These are phyloP conservation scores for Cryptus viduatorius DNA, from an alignment of 2,888 invertebrate genomes.

Conservation along the genomic window DNA sequence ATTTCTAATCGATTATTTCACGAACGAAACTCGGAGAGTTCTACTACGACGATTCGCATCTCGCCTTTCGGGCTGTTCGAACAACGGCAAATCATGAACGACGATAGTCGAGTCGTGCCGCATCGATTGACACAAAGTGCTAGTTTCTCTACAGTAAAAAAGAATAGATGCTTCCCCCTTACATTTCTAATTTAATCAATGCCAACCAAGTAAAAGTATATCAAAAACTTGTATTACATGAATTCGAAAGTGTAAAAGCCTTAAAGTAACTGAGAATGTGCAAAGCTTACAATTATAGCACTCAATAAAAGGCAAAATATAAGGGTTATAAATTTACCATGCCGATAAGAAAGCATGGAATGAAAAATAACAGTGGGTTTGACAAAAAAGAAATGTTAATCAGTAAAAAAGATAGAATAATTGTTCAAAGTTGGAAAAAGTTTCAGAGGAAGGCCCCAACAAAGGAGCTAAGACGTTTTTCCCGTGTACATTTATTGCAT, in stretches of 20 bases:
- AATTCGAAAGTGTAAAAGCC: constrained; percentile 1
- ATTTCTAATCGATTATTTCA: constrained; percentile 65
- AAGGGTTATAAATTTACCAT: no score
- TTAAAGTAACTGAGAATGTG: not conserved
- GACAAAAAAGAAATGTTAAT: no score
- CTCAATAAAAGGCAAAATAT: no score
- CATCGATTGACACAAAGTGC: constrained; percentile 38
- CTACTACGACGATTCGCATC: constrained; percentile 50
- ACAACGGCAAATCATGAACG: constrained; percentile 52
- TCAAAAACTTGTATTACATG: constrained; percentile 1
- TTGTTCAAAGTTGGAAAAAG: no score
- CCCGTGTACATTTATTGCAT: no score
- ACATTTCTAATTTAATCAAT: constrained; percentile 4
- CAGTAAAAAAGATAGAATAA: no score
- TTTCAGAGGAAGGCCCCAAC: no score
- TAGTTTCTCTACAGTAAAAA: constrained; percentile 13
- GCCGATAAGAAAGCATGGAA: no score
- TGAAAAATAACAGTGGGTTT: no score
- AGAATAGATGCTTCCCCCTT: not conserved
- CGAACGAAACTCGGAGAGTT: constrained; percentile 34
- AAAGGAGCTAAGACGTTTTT: no score
- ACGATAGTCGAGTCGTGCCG: constrained; percentile 42
- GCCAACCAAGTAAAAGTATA: constrained; percentile 16
- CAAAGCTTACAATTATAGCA: not conserved
- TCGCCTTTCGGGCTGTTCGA: constrained; percentile 49